These are phyloP conservation scores for Drosophila neotestacea DNA, from an alignment of 2,888 invertebrate species.

Conservation along the genomic window DNA sequence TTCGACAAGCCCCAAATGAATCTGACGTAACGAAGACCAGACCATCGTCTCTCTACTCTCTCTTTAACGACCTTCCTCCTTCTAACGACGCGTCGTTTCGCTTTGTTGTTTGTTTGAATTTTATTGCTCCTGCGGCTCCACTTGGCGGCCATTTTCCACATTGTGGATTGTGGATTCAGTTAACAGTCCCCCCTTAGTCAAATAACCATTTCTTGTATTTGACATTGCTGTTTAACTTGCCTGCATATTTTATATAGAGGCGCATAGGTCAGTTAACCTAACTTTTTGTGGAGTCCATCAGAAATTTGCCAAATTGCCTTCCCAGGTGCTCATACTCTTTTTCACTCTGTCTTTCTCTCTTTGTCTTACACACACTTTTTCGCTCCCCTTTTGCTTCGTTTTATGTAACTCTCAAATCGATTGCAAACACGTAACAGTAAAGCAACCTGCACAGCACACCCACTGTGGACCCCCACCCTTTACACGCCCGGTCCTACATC, in stretches of 20 bases:
- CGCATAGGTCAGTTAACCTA: slow-evolving; percentile 74
- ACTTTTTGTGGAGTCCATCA: slow-evolving; percentile 39
- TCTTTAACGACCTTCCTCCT: slow-evolving; percentile 36
- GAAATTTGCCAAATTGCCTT: slow-evolving; percentile 62
- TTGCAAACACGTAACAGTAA: slow-evolving; percentile 80
- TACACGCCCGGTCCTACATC: slow-evolving; percentile 7
- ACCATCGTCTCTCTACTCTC: background rate
- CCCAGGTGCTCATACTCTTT: slow-evolving; percentile 10
- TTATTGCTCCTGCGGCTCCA: slow-evolving; percentile 59
- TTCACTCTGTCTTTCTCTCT: background rate
- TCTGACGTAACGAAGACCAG: slow-evolving; percentile 64
- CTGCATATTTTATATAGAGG: slow-evolving; percentile 67
- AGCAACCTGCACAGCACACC: slow-evolving; percentile 58
- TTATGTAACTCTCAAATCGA: slow-evolving; percentile 81
- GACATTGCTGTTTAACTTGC: slow-evolving; percentile 72
- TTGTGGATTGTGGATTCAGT: slow-evolving; percentile 22
- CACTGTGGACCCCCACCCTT: slow-evolving; percentile 4
- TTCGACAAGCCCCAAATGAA: slow-evolving; percentile 74
- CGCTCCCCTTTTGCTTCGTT: slow-evolving; percentile 43
- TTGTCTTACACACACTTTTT: slow-evolving; percentile 1
- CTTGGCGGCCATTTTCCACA: slow-evolving; percentile 21
- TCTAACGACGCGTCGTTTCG: slow-evolving; percentile 20
- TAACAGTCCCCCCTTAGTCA: slow-evolving; percentile 35
- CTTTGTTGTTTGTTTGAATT: slow-evolving; percentile 44
- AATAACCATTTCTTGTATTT: slow-evolving; percentile 43